Conservation (phyloP, 2,888 invertebrate genomes). For the Folsomia candida region DNA sequence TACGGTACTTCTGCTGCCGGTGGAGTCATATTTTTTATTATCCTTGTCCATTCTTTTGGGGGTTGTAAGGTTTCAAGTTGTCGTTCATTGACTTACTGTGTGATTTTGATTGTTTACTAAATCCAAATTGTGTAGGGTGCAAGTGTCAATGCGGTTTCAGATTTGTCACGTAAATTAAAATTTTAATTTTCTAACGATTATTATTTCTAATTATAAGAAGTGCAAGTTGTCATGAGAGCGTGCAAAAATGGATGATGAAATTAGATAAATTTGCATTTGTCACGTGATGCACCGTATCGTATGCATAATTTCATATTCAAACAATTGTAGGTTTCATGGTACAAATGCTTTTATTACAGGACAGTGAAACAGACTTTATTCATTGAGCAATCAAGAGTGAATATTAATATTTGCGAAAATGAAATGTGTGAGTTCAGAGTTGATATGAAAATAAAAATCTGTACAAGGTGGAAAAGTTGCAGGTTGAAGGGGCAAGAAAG, state of each 20-base stretch:
- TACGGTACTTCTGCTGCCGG: background rate
- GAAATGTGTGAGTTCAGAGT: background rate
- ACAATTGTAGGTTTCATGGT: no score
- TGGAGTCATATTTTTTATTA: background rate
- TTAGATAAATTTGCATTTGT: no score
- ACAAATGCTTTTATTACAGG: background rate
- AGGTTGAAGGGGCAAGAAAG: background rate
- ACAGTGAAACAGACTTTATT: slow-evolving; percentile 16
- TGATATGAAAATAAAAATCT: slow-evolving; percentile 3
- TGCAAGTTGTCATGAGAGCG: no score
- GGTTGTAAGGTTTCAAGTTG: background rate
- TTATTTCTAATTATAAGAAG: no score
- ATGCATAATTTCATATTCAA: no score
- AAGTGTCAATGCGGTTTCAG: no score
- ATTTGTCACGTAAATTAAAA: no score
- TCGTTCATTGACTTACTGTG: background rate
- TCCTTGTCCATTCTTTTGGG: slow-evolving; percentile 13
- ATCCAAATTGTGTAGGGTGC: no score
- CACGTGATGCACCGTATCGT: no score
- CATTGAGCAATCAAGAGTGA: slow-evolving; percentile 6
- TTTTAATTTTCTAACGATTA: no score
- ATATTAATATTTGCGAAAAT: background rate
- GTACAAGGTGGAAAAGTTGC: slow-evolving; percentile 4
- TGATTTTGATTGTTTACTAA: background rate
- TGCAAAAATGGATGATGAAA: no score